A percentile compares a stretch with the other conserved stretches of the same genome.
Evolutionary conservation across 1,140 invertebrate species (phyloP).

Genomic region (Cherax quadricarinatus): DNA sequence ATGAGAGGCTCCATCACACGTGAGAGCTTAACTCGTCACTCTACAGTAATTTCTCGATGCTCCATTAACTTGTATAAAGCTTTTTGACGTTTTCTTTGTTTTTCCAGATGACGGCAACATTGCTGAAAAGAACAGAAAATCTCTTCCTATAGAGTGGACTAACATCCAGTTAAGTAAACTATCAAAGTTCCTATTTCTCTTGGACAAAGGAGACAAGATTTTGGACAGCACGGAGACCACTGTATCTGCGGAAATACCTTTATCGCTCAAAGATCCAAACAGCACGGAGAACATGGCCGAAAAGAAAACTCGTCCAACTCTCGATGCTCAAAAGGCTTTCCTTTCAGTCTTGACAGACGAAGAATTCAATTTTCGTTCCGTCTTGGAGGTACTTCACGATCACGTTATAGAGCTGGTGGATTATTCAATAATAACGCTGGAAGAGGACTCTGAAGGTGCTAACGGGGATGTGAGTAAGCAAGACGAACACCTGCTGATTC

Average conservation of each 20-base stretch:
- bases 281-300: no score
- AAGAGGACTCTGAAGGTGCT: neutral
- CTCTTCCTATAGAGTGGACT: neutral
- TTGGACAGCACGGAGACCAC: neutral
- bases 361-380: neutral
- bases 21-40: no score
- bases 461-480: constrained; percentile 17
- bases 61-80: no score
- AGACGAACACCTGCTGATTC: constrained; percentile 36
- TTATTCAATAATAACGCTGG: constrained; percentile 5
- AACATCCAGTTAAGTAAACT: neutral
- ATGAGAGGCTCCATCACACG: no score
- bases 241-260: no score
- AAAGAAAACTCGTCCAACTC: neutral
- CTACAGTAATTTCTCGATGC: no score
- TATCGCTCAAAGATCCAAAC: no score
- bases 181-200: constrained; percentile 31
- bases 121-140: neutral
- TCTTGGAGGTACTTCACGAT: neutral
- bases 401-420: neutral
- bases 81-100: neutral
- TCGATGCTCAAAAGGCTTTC: neutral
- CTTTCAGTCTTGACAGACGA: constrained; percentile 4
- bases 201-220: constrained; percentile 33
- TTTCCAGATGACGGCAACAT: constrained; percentile 50